These are phyloP conservation scores for Apodemia duryi DNA, from an alignment of 2,888 invertebrate species.

Conservation along the genomic window DNA sequence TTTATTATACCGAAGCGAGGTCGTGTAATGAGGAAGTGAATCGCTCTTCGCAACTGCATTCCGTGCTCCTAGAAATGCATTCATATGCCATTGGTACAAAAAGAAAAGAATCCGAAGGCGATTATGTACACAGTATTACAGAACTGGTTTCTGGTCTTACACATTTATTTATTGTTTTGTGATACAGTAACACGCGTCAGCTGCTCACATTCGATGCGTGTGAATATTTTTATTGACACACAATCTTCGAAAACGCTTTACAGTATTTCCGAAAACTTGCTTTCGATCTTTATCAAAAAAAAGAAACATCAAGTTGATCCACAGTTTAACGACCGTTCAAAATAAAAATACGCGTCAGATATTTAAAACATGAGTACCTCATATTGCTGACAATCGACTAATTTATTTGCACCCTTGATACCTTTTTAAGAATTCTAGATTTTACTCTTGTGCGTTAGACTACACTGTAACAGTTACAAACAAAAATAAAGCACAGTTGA, in stretches of 20 bases:
- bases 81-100: conserved; percentile 24
- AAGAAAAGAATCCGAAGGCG: conserved; percentile 24
- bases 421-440: no score
- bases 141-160: conserved; percentile 19
- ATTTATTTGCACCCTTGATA: neutral
- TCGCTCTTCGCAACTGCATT: conserved; percentile 54
- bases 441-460: no score
- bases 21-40: conserved; percentile 50
- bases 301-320: neutral
- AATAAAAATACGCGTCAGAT: no score
- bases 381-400: no score
- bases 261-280: neutral
- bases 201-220: conserved; percentile 2
- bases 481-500: no score
- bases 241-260: neutral
- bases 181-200: conserved; percentile 9
- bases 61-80: conserved; percentile 45
- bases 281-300: neutral
- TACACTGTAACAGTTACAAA: no score
- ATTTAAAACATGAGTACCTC: no score
- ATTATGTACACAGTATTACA: conserved; percentile 22
- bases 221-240: conserved; percentile 4
- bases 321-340: neutral
- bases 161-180: conserved; percentile 14
- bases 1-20: conserved; percentile 32